These are phyloP conservation scores for Mesembrinibis cayennensis DNA, from an alignment of 2,113 vertebrate genomes.

Conservation along the genomic window DNA sequence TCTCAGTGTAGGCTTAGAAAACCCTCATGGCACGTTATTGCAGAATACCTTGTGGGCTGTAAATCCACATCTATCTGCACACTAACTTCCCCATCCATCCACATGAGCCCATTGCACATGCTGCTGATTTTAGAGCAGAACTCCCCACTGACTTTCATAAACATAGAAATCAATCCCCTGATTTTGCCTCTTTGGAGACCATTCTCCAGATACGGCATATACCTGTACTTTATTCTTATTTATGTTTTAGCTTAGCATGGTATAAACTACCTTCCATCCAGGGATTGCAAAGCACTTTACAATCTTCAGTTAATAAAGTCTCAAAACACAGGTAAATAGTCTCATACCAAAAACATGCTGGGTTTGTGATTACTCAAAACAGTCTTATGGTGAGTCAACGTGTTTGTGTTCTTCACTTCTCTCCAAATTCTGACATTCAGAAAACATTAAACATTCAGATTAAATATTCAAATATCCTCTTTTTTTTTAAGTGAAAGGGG, in stretches of 20 bases:
- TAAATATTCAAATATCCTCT: background rate
- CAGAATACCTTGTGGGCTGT: conserved; percentile 5
- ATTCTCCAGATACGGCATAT: background rate
- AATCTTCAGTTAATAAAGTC: conserved; percentile 11
- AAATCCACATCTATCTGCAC: conserved; percentile 25
- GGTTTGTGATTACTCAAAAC: background rate
- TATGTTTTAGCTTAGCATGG: conserved; percentile 26
- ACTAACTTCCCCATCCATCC: conserved; percentile 25
- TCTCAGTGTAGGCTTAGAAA: conserved; percentile 10
- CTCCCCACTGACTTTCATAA: conserved; percentile 17
- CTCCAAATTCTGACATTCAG: background rate
- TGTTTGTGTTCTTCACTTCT: background rate
- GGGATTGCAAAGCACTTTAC: conserved; percentile 12
- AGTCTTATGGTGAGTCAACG: background rate
- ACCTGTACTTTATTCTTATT: conserved; percentile 21
- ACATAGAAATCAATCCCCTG: conserved; percentile 15
- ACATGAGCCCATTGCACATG: background rate
- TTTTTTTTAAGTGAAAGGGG: background rate
- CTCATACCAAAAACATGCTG: background rate
- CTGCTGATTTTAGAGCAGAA: conserved; percentile 33
- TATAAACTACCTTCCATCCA: background rate
- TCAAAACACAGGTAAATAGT: conserved; percentile 20
- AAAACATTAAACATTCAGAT: background rate
- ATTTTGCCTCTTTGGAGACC: conserved; percentile 5
- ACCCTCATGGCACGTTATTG: conserved; percentile 3